A percentile compares a stretch with the other conserved stretches of the same genome.
Conservation (phyloP, 2,888 invertebrate genomes). For the Zygaena filipendulae region DNA sequence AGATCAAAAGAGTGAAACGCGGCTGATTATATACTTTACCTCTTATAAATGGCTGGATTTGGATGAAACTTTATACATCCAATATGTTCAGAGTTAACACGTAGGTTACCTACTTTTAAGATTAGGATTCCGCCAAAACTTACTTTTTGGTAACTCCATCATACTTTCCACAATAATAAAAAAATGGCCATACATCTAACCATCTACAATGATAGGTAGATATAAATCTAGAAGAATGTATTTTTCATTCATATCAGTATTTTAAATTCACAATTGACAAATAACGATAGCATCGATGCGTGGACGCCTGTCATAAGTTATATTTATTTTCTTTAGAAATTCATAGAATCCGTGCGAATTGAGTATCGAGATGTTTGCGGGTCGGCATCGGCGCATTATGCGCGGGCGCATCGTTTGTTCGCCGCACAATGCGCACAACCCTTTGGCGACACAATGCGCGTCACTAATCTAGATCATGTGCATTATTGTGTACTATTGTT, state of each 20-base stretch:
- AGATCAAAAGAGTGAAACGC: too few relatives aligned
- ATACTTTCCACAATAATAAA: too few relatives aligned
- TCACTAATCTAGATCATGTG: slow-evolving; percentile 68
- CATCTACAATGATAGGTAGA: too few relatives aligned
- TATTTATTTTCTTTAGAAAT: slow-evolving; percentile 68
- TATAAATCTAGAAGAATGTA: background rate
- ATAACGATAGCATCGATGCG: slow-evolving; percentile 55
- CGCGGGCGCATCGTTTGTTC: slow-evolving; percentile 38
- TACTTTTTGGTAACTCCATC: too few relatives aligned
- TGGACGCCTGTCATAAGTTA: slow-evolving; percentile 63
- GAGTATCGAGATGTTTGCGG: slow-evolving; percentile 57
- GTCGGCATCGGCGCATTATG: slow-evolving; percentile 35
- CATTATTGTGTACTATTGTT: slow-evolving; percentile 50
- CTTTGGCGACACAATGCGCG: slow-evolving; percentile 65
- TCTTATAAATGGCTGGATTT: too few relatives aligned
- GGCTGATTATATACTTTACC: too few relatives aligned
- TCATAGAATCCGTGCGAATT: slow-evolving; percentile 61
- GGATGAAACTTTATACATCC: too few relatives aligned
- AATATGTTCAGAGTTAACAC: too few relatives aligned
- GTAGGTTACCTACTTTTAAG: too few relatives aligned
- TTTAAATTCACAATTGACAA: slow-evolving; percentile 48
- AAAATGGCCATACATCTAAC: too few relatives aligned
- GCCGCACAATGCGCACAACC: slow-evolving; percentile 48
- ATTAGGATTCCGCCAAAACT: too few relatives aligned
- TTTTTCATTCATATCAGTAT: slow-evolving; percentile 28